Conservation (phyloP, 2,797 vertebrate genomes). For the Xenentodon cancila region DNA sequence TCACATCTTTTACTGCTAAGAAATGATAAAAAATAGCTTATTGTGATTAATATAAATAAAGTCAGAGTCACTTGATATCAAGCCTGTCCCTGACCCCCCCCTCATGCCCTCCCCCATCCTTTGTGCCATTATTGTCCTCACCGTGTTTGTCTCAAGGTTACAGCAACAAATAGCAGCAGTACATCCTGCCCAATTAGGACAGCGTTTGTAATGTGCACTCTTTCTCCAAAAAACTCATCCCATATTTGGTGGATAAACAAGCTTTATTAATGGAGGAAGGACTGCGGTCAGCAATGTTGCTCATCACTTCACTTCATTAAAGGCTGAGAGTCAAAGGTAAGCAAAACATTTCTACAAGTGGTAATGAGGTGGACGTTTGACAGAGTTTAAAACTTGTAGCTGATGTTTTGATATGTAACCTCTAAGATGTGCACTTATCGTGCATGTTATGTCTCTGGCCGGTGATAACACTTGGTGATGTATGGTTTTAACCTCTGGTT, state of each 20-base stretch:
- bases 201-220: conserved; percentile 35
- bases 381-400: not conserved
- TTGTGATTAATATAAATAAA: conserved; percentile 22
- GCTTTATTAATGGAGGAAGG: conserved; percentile 55
- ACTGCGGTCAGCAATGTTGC: conserved; percentile 15
- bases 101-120: conserved; percentile 60
- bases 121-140: conserved; percentile 39
- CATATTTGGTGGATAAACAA: conserved; percentile 63
- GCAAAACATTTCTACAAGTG: conserved; percentile 18
- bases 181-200: conserved; percentile 47
- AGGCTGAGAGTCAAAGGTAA: conserved; percentile 59
- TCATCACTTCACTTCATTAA: conserved; percentile 28
- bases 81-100: conserved; percentile 44
- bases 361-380: not conserved
- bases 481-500: no score
- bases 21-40: not conserved
- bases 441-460: not conserved
- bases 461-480: not conserved
- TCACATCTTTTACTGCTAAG: not conserved
- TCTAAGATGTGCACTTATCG: not conserved
- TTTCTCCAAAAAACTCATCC: conserved; percentile 46
- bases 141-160: conserved; percentile 66
- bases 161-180: conserved; percentile 62
- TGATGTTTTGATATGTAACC: not conserved
- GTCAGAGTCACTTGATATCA: conserved; percentile 49